Base-by-base conservation (phyloP, 2,797 vertebrate species). In the Premnoplex brunnescens region DNA sequence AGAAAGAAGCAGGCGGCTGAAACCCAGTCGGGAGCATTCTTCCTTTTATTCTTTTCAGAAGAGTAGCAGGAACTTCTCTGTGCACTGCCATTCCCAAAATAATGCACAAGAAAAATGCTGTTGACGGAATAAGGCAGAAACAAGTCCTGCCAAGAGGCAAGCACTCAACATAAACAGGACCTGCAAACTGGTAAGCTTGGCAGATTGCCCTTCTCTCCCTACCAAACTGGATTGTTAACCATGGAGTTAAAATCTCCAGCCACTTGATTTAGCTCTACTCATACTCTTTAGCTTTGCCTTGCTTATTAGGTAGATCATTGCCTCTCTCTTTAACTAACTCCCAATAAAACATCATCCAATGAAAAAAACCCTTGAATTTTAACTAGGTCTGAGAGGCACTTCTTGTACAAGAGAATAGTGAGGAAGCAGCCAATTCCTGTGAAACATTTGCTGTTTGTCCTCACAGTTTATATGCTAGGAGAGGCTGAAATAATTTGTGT, bases 401-500 rank as follows among this genome's bases (percentile, higher is more conserved):
- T 95, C 51, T 85, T 85, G 22, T 39, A 7, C 44, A 88, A 94
- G 32, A 85, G 68, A 93, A 83, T 59, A 46, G n/a, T 11, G 43
- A 74, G 37, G 54, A 84, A 87, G 51, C 43, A 88, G 75, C 37
- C 85, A 94, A 71, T 83, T 52, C 28, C 91, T 87, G 67, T 83
- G 37, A 91, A 96, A 97, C 21, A 80, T 84, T 92, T 94, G 64
- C 39, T 55, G 7, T 56, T 64, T 72, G 59, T 48, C 73, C 75
- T 89, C 63, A 75, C 85, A 89, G 66, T 75, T 96, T 85, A 95
- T 88, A 84, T 16, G 37, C 39, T 55, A 92, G 30, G 36, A 84
- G 71, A 94, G 37, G 55, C 44, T 91, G 71, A 88, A 93, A 58
- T 87, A 84, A 88, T 80, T 91, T 95, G 58, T 84, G 59, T 69